Evolutionary conservation across 2,797 vertebrate species (phyloP).

Genomic region (Gadopsis bispinosus): DNA sequence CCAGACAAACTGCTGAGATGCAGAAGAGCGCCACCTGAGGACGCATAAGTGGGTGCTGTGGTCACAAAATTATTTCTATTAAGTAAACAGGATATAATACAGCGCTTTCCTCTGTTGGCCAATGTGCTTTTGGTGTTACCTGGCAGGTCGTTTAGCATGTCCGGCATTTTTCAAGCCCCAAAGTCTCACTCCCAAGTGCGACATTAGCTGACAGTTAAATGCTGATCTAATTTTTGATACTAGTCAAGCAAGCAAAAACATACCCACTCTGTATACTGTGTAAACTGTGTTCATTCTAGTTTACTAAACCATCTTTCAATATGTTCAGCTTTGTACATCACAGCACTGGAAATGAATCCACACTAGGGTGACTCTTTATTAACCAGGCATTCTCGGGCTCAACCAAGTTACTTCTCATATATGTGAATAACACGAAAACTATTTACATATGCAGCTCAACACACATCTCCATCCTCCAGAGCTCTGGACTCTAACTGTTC

Average conservation of each 20-base stretch:
- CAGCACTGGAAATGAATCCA: constrained; percentile 37
- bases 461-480: not conserved
- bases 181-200: constrained; percentile 19
- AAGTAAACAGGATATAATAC: constrained; percentile 40
- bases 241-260: constrained; percentile 18
- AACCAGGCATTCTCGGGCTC: constrained; percentile 4
- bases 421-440: not conserved
- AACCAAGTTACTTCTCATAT: not conserved
- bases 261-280: not conserved
- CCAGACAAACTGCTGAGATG: constrained; percentile 40
- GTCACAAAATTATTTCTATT: constrained; percentile 40
- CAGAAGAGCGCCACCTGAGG: constrained; percentile 49
- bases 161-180: constrained; percentile 28
- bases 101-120: constrained; percentile 44
- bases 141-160: constrained; percentile 48
- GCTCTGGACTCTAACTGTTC: not conserved
- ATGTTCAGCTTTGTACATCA: constrained; percentile 18
- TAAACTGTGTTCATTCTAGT: constrained; percentile 19
- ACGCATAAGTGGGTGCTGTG: constrained; percentile 7
- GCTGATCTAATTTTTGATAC: constrained; percentile 21
- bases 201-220: constrained; percentile 29
- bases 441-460: not conserved
- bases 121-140: constrained; percentile 21
- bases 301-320: constrained; percentile 34
- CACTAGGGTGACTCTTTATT: constrained; percentile 44